Conservation (phyloP, 2,113 vertebrate species). For the Neogobius melanostomus region DNA sequence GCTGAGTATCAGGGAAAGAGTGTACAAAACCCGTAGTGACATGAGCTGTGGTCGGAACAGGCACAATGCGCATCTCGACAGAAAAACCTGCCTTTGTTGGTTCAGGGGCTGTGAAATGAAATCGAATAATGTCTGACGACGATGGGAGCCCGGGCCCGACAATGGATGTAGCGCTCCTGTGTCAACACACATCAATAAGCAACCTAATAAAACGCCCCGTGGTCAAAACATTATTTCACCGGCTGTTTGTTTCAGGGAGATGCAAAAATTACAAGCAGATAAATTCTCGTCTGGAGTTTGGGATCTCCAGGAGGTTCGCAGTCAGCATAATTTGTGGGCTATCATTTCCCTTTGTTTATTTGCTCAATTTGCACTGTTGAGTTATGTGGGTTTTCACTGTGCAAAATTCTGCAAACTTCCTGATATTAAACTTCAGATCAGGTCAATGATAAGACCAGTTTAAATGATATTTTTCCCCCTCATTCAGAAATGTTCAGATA, state of each 20-base stretch:
- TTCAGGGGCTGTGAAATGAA: constrained; percentile 65
- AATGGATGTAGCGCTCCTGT: constrained; percentile 53
- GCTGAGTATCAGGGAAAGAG: constrained; percentile 45
- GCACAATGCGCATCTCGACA: constrained; percentile 50
- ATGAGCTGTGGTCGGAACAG: constrained; percentile 46
- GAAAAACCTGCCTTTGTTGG: constrained; percentile 63
- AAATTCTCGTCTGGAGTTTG: constrained; percentile 21
- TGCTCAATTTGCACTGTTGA: constrained; percentile 1
- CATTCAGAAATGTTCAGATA: too few species aligned
- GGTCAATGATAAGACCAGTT: too few species aligned
- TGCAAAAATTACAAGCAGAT: constrained; percentile 19
- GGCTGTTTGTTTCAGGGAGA: constrained; percentile 31
- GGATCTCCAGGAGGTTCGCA: constrained; percentile 33
- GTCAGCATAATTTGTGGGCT: neutral
- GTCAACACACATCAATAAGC: constrained; percentile 72
- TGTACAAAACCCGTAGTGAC: constrained; percentile 33
- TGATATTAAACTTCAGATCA: too few species aligned
- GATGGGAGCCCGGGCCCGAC: constrained; percentile 45
- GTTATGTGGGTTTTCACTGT: neutral
- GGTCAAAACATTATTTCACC: constrained; percentile 61
- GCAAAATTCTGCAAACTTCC: too few species aligned
- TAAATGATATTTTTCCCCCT: too few species aligned
- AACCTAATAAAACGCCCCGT: constrained; percentile 57
- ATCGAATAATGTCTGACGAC: constrained; percentile 65
- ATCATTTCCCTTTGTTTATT: constrained; percentile 5